Base-by-base conservation (phyloP, 1,140 invertebrate genomes). In the Trichoplusia ni region DNA sequence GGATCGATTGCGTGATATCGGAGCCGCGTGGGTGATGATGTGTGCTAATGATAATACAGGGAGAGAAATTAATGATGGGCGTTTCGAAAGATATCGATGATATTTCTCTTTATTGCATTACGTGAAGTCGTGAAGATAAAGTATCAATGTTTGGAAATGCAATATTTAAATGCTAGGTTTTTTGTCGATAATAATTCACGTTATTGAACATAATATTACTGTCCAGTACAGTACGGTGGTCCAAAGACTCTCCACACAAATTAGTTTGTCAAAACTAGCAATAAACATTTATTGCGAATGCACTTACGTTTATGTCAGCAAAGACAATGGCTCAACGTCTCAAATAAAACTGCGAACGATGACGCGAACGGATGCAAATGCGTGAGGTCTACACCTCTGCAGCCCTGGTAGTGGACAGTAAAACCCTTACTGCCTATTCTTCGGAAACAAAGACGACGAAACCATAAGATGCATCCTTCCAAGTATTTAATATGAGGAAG, bases 351-450 rank as follows among this genome's bases (percentile, higher is more conserved):
- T n/a, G n/a, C n/a, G n/a, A n/a, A 47, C 25, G 19, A 21, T 23
- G 40, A 44, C 40, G n/a, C 8, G 44, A 46, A 13, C 4, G 44
- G 25, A 47, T 27, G 25, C n/a, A 29, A 47, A 29, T 29, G 44
- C 9, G 44, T 47, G 44, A 16, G 44, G 44, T 47, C 44, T 47
- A 14, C n/a, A n/a, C n/a, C n/a, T n/a, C n/a, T n/a, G 23, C 42
- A 7, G 8, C 5, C 14, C n/a, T 2, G 13, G 44, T 47, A 47
- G 13, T 44, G 40, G 8, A 23, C 31, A 23, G 25, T 47, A 47
- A 47, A 29, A 29, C 11, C 31, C 31, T 25, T 29, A 47, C 27
- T 47, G 25, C 44, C 44, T 29, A 47, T 47, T 47, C 44, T 47
- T 29, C 25, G 23, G 13, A 11, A 23, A 47, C 44, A 29, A 44